phyloP scores from a whole-genome alignment of 2,888 invertebrate genomes.

The Aquatica leii region DNA sequence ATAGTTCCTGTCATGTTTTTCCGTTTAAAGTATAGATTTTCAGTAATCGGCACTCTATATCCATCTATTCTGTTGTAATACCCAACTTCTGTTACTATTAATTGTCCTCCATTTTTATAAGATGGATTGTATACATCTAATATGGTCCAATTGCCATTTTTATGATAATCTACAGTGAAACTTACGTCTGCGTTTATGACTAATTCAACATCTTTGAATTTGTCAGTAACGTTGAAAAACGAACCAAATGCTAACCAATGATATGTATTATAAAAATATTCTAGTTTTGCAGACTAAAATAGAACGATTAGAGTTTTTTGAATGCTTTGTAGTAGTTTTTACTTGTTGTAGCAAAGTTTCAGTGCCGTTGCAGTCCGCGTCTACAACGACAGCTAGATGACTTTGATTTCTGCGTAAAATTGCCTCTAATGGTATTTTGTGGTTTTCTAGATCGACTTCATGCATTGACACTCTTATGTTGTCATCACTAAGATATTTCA shows the following conservation, averaged over 20 bases:
- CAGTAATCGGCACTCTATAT: slow-evolving; percentile 40
- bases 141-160: slow-evolving; percentile 50
- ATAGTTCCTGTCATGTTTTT: slow-evolving; percentile 66
- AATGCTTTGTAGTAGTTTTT: not conserved
- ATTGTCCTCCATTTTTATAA: slow-evolving; percentile 62
- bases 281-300: slow-evolving; percentile 40
- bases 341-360: slow-evolving; percentile 29
- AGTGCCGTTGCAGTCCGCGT: slow-evolving; percentile 34
- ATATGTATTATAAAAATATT: slow-evolving; percentile 51
- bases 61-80: slow-evolving; percentile 56
- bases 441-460: not conserved
- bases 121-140: slow-evolving; percentile 67
- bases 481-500: not conserved
- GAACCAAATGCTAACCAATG: slow-evolving; percentile 59
- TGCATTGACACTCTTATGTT: not conserved
- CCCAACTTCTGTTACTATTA: slow-evolving; percentile 63
- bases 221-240: slow-evolving; percentile 45
- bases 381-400: slow-evolving; percentile 35
- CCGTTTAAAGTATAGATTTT: slow-evolving; percentile 51
- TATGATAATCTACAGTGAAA: slow-evolving; percentile 49
- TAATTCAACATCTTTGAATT: slow-evolving; percentile 56
- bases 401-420: not conserved
- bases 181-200: slow-evolving; percentile 63
- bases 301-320: not conserved
- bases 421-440: not conserved